phyloP scores from a whole-genome alignment of 1,140 invertebrate genomes.

The Drosophila ironensis region DNA sequence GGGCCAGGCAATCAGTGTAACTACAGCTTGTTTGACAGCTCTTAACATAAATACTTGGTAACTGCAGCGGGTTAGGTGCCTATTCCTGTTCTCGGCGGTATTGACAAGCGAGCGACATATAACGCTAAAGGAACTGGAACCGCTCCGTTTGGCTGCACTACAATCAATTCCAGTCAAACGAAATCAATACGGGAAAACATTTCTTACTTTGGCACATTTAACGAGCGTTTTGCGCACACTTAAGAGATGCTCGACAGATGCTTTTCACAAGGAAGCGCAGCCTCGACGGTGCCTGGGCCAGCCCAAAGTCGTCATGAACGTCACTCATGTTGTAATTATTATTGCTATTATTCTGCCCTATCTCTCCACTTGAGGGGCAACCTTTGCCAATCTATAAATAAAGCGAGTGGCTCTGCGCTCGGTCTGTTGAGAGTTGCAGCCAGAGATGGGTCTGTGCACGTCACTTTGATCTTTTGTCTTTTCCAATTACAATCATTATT shows the following conservation, averaged over 20 bases:
- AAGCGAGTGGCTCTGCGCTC: background rate
- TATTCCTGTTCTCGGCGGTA: constrained; percentile 10
- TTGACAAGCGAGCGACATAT: constrained; percentile 66
- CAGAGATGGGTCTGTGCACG: background rate
- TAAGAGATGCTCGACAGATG: constrained; percentile 28
- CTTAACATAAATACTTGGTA: constrained; percentile 79
- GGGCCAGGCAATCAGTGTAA: constrained; percentile 71
- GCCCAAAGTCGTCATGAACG: constrained; percentile 27
- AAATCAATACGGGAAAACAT: constrained; percentile 69
- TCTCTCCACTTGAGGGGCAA: constrained; percentile 49
- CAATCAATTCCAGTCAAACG: background rate
- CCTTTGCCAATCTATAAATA: constrained; percentile 29
- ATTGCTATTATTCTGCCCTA: constrained; percentile 47
- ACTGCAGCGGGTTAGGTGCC: constrained; percentile 24
- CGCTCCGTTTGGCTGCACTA: background rate
- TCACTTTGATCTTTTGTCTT: constrained; percentile 77
- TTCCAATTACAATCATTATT: constrained; percentile 78
- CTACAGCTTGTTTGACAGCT: constrained; percentile 80
- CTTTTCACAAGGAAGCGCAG: constrained; percentile 32
- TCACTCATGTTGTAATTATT: constrained; percentile 54
- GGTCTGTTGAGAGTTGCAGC: constrained; percentile 6
- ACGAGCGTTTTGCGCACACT: constrained; percentile 75
- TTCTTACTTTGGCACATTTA: constrained; percentile 79
- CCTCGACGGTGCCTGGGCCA: constrained; percentile 45
- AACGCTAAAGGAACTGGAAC: constrained; percentile 47